Evolutionary conservation across 1,140 invertebrate genomes (phyloP), one percentile per base, ranked within the genome.

Genomic region (Arctopsyche grandis): DNA sequence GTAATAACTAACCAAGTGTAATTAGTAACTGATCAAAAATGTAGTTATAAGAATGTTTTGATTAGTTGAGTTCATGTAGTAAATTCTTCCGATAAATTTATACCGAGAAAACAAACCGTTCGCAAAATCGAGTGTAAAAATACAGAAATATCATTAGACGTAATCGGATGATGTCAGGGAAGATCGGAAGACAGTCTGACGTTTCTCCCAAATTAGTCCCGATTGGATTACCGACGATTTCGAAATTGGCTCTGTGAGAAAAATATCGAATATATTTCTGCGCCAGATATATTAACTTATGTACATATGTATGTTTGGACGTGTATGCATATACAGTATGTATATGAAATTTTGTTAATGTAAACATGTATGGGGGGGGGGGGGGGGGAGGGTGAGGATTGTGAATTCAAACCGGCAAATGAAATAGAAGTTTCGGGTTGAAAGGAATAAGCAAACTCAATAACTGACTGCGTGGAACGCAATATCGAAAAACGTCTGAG

Each of bases 361-460:
- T 74, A 48, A 48, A 74, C 46, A 19, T 74, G 38, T 52, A 56
- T 76, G 14, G 19, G 56, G 12, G 43, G n/a, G n/a, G n/a, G n/a
- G n/a, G n/a, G n/a, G n/a, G n/a, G n/a, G n/a, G n/a, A n/a, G n/a
- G n/a, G n/a, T n/a, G n/a, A n/a, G n/a, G 48, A 63, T 76, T 76
- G 74, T 63, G 74, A 76, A 63, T 76, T 76, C 74, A 76, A 76
- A 76, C 74, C 46, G 58, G 74, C 74, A 76, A 76, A 76, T 76
- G 74, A 63, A 76, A 76, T 76, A 58, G 74, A 76, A 76, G 74
- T 76, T 76, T 76, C 74, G 74, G 74, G 56, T 76, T 76, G 74
- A 76, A 76, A 76, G 74, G 74, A 76, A 76, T 76, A 76, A 76
- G 74, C 74, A 76, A 76, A 76, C 74, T 76, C 74, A 76, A 76